Conservation (phyloP, 2,113 vertebrate genomes). For the Hiodon alosoides region DNA sequence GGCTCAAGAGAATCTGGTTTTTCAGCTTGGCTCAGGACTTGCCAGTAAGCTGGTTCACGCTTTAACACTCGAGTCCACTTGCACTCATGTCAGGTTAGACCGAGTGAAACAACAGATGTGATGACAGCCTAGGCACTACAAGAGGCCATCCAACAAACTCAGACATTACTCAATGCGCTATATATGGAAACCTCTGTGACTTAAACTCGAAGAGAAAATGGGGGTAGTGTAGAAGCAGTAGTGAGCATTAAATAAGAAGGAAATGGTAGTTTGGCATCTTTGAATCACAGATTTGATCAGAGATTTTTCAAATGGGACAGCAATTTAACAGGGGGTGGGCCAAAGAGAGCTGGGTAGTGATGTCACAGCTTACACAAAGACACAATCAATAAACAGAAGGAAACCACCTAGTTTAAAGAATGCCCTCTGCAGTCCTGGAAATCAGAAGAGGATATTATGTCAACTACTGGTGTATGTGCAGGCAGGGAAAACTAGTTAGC, state of each 20-base stretch:
- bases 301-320: not conserved
- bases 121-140: constrained; percentile 16
- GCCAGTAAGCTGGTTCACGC: constrained; percentile 5
- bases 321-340: not conserved
- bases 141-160: constrained; percentile 44
- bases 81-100: constrained; percentile 6
- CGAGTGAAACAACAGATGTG: constrained; percentile 7
- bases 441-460: no score
- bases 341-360: not conserved
- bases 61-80: constrained; percentile 26
- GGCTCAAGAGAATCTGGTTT: constrained; percentile 20
- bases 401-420: no score
- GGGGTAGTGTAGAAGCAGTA: not conserved
- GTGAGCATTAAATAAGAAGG: not conserved
- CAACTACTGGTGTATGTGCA: no score
- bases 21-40: constrained; percentile 23
- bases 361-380: not conserved
- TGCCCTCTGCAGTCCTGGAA: no score
- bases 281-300: not conserved
- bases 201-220: constrained; percentile 17
- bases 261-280: not conserved
- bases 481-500: not conserved
- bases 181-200: constrained; percentile 48
- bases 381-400: not conserved
- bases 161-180: constrained; percentile 61